Evolutionary conservation across 2,797 vertebrate genomes (phyloP).

Genomic region (Benthosema pterotum): DNA sequence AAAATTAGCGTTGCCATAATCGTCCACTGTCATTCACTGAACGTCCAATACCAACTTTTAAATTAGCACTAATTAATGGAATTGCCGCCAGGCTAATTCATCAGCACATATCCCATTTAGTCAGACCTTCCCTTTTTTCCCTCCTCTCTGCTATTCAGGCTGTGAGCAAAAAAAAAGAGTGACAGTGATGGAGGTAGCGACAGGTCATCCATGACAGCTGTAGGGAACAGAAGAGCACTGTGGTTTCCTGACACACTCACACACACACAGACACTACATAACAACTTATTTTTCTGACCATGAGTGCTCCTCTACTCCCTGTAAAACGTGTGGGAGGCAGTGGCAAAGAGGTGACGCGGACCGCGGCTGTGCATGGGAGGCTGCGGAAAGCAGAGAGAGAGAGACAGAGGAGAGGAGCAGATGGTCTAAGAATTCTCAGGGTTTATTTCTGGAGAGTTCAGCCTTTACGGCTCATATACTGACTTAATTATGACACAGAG

Average conservation of each 20-base stretch:
- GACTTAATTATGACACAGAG: conserved; percentile 36
- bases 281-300: conserved; percentile 8
- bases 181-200: no score
- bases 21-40: background rate
- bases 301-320: conserved; percentile 26
- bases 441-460: conserved; percentile 31
- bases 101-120: conserved; percentile 36
- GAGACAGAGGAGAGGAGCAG: conserved; percentile 17
- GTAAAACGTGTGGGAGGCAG: conserved; percentile 55
- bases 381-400: background rate
- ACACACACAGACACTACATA: conserved; percentile 25
- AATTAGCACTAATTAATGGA: conserved; percentile 61
- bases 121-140: conserved; percentile 40
- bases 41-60: background rate
- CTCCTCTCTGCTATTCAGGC: conserved; percentile 7
- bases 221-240: conserved; percentile 1
- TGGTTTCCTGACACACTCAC: conserved; percentile 2
- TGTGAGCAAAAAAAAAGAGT: conserved; percentile 4
- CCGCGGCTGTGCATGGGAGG: conserved; percentile 15
- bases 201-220: conserved; percentile 17
- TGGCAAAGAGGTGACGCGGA: conserved; percentile 38
- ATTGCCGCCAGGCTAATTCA: conserved; percentile 26
- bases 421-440: conserved; percentile 29
- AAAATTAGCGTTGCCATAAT: conserved; percentile 9
- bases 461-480: conserved; percentile 28